Evolutionary conservation across 2,888 invertebrate species (phyloP), one percentile per base, ranked within the genome.

Genomic region (Netelia inedita): DNA sequence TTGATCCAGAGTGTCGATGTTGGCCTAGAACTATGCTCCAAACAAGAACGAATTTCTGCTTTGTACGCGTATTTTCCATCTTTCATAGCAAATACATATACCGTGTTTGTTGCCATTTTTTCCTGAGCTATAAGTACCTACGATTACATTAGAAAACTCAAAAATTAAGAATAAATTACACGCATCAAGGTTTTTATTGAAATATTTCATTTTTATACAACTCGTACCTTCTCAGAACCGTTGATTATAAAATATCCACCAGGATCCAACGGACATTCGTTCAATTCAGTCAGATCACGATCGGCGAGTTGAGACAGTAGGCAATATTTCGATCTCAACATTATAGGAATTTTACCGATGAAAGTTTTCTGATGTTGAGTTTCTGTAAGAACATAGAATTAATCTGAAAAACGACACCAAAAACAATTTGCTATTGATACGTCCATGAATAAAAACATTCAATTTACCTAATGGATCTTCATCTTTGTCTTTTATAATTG

Each of bases 51-150:
- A 89, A 99, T 99, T 95, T 99, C 99, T 81, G 99, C 97, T 95
- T 99, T 99, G 93, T 97, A 99, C 0, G 99, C 99, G 95, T 98
- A 99, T 94, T 99, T 99, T 28, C 99, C 98, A 94, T 99, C 99
- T 94, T 99, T 99, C 98, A 99, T 99, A 90, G 98, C 97, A 93
- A 99, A 99, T 14, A 99, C 99, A 94, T 99, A 99, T 0, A 99
- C 99, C 65, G 99, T 99, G 93, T 99, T 99, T 8, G 99, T 99
- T 6, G 99, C 99, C 99, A 99, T 99, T 94, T 99, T 99, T 93
- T 99, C 99, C 94, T 99, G 99, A 0, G 99, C 99, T 93, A 99
- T 99, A 46, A 99, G 94, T 2, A 99, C 96, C 95, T 95, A 10
- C 35, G 2, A 72, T 35, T 1, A 69, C 61, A 0, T 63, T 16